phyloP scores from a whole-genome alignment of 1,140 invertebrate species.

The Zaprionus gabonicus region DNA sequence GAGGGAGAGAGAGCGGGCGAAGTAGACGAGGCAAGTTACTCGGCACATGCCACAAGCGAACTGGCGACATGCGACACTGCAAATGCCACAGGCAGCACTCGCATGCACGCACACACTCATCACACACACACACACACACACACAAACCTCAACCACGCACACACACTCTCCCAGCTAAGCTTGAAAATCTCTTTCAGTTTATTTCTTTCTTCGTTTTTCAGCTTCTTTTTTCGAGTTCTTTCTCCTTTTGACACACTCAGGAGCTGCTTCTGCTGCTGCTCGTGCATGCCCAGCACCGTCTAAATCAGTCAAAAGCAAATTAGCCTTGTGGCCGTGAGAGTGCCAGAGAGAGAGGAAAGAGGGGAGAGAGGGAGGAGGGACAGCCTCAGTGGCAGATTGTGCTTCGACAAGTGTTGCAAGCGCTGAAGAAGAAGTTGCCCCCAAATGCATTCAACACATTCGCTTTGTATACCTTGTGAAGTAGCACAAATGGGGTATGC shows the following conservation, averaged over 20 bases:
- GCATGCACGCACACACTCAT: neutral
- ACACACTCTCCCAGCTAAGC: slow-evolving; percentile 1
- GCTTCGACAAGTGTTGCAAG: neutral
- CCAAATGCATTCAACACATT: neutral
- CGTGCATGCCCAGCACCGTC: neutral
- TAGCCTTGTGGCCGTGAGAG: slow-evolving; percentile 1
- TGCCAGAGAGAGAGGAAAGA: neutral
- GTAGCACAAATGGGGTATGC: neutral
- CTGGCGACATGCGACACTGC: slow-evolving; percentile 8
- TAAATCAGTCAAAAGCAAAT: slow-evolving; percentile 13
- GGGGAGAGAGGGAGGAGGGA: neutral
- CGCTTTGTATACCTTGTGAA: neutral
- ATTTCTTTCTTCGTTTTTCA: neutral
- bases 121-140: neutral
- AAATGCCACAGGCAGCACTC: slow-evolving; percentile 13
- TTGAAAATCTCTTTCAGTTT: slow-evolving; percentile 16
- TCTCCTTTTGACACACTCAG: neutral
- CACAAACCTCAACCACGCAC: neutral
- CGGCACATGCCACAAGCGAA: slow-evolving; percentile 23
- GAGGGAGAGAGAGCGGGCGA: neutral
- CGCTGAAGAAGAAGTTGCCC: neutral
- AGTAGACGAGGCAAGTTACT: slow-evolving; percentile 2
- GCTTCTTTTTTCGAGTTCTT: neutral
- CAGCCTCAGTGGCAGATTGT: no score
- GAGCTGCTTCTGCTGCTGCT: neutral